Evolutionary conservation across 2,797 vertebrate species (phyloP).

Genomic region (Balearica regulorum): DNA sequence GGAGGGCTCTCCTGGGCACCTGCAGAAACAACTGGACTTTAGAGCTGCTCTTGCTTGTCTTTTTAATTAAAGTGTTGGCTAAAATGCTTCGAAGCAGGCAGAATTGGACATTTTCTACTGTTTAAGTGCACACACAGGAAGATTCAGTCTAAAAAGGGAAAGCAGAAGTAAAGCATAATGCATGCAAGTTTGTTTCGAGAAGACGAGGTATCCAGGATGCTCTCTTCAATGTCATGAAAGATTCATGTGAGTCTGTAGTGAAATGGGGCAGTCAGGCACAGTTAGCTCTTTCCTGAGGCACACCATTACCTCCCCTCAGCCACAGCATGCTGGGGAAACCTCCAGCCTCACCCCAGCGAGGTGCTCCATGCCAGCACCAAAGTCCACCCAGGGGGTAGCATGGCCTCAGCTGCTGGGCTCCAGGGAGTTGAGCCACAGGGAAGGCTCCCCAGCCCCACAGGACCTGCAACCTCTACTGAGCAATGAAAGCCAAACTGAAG

Average conservation of each 20-base stretch:
- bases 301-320: neutral
- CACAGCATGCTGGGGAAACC: neutral
- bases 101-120: neutral
- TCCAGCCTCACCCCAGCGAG: neutral
- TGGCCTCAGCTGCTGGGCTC: neutral
- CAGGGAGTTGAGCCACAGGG: neutral
- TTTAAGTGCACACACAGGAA: neutral
- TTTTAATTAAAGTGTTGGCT: neutral
- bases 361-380: neutral
- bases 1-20: neutral
- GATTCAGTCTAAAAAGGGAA: neutral
- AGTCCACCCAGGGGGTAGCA: neutral
- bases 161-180: neutral
- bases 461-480: neutral
- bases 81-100: neutral
- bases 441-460: neutral
- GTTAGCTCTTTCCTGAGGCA: neutral
- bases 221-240: neutral
- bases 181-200: neutral
- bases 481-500: neutral
- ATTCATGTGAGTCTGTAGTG: neutral
- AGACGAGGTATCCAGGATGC: neutral
- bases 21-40: conserved; percentile 1
- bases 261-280: neutral
- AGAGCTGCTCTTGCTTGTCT: neutral